Evolutionary conservation across 2,113 vertebrate species (phyloP), one percentile per base, ranked within the genome.

Genomic region (Syrrhaptes paradoxus): DNA sequence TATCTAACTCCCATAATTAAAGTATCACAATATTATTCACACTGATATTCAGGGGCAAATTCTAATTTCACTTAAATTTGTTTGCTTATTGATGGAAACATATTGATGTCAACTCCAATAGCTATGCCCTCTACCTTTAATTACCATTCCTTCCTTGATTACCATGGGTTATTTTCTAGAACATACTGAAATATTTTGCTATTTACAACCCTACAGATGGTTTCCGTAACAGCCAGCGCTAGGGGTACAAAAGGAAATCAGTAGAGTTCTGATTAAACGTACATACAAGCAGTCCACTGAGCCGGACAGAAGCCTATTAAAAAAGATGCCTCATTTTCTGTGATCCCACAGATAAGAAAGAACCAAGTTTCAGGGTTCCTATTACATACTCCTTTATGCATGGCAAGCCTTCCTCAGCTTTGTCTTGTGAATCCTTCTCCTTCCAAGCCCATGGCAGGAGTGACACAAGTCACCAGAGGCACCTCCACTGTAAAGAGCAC

Each of bases 191-290:
- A 43, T 14, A 22, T 41, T 66, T 70, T 59, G 43, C 18, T 48
- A 59, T 90, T 90, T 7, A 22, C 67, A 90, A 41, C 63, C 71
- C 77, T 36, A 54, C 82, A 92, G 63, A 49, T 29, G 3, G 4
- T 25, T 87, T 96, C 85, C 96, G 26, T 63, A 93, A 87, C 77
- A 96, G 85, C 65, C 46, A 94, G 77, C 6, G 13, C 41, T 12
- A 79, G 58, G 43, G 85, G 82, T 59, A 15, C 78, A 73, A 58
- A 79, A 79, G 57, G 62, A 92, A 92, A 95, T 92, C 86, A 92
- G 90, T 63, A 84, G n/a, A 54, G 86, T 74, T 96, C 79, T 82
- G 87, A 87, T 90, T 79, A 84, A 93, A 96, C 80, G 66, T 74
- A 45, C 3, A 2, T 15, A 41, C 52, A 31, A 3, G 45, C 1